phyloP scores from a whole-genome alignment of 53 echinoderm and acorn worm genomes.

The Astropecten irregularis region DNA sequence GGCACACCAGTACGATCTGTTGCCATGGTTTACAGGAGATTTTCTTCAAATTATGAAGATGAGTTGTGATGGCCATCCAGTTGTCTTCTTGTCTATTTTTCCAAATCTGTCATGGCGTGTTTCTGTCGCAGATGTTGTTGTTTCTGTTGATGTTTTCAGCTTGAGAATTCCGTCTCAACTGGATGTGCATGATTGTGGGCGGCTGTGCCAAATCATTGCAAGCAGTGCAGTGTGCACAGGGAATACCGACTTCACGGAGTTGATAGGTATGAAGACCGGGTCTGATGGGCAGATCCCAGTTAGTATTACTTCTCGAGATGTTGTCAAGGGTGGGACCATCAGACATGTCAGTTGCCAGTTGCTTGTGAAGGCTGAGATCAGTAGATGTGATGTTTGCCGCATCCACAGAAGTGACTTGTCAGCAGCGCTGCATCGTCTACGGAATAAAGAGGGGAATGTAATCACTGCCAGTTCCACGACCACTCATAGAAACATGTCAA shows the following conservation, averaged over 20 bases:
- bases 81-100: background rate
- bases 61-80: no score
- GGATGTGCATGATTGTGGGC: background rate
- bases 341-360: no score
- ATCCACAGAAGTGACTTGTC: constrained; percentile 23
- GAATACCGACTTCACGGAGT: constrained; percentile 20
- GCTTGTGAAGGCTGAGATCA: no score
- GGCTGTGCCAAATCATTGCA: no score
- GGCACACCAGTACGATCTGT: no score
- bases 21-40: background rate
- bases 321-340: no score
- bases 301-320: constrained; percentile 12
- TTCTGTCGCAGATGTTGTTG: background rate
- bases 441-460: no score
- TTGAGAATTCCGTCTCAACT: background rate
- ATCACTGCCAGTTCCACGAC: no score
- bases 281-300: constrained; percentile 33
- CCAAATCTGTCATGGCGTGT: background rate
- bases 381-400: constrained; percentile 4
- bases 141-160: background rate
- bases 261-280: background rate
- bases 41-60: constrained; percentile 6
- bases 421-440: background rate
- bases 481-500: no score
- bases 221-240: no score